Base-by-base conservation (phyloP, 2,888 invertebrate genomes). In the Drosophila ustulata region DNA sequence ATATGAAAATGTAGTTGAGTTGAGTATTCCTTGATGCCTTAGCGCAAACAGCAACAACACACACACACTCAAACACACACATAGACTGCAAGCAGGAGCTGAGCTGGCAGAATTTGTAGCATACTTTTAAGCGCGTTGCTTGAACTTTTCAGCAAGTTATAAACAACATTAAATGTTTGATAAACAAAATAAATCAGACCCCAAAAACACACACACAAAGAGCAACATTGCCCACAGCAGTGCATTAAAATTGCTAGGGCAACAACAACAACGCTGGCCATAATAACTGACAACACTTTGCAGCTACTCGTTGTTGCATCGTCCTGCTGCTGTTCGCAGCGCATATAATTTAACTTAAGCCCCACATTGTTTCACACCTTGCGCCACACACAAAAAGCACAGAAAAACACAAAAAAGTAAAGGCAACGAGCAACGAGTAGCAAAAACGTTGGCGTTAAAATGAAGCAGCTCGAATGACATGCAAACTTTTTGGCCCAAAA, bases 391-490 rank as follows among this genome's bases (percentile, higher is more conserved):
- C 39, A 55, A 70, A 64, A 32, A 32, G 0, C 11, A n/a, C 37
- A 37, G 25, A 46, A 56, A 57, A 7, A 25, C 6, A n/a, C 8
- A 39, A 58, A 39, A 53, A 47, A 63, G 51, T 28, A 28, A 46
- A 51, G 49, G 11, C 18, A 18, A 18, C 18, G 18, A 1, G 18
- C 18, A 18, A 18, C 18, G 18, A 18, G 18, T 18, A 18, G 18
- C 18, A 18, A 37, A 37, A 37, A n/a, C 11, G 37, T 37, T 37
- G 37, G 37, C 66, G 56, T 53, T 55, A 66, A 82, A 77, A 75
- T 75, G 83, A 80, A 82, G 82, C 78, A 80, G 69, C 86, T 85
- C 72, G 53, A 88, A 82, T 88, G 88, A 84, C 84, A 88, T 88
- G 84, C 84, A 88, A 88, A 88, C 88, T 82, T 82, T 86, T 84